These are phyloP conservation scores for Eupeodes luniger DNA, from an alignment of 2,888 invertebrate genomes.

Conservation along the genomic window DNA sequence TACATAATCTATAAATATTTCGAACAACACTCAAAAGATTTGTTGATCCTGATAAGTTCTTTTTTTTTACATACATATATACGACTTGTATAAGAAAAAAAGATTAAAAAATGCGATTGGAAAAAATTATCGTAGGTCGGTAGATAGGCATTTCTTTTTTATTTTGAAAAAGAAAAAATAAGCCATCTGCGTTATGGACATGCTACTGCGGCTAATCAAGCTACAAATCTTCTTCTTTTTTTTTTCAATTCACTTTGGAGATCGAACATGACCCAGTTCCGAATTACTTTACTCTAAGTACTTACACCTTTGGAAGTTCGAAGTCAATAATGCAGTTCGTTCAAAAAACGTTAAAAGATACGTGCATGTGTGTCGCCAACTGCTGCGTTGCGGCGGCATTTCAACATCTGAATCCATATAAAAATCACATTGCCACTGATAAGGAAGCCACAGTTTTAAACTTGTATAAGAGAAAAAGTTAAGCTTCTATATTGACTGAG, in stretches of 20 bases:
- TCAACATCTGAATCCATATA: slow-evolving; percentile 26
- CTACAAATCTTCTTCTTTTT: slow-evolving; percentile 11
- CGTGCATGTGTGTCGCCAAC: neutral
- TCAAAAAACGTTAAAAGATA: neutral
- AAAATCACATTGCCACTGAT: slow-evolving; percentile 29
- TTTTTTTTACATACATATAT: neutral
- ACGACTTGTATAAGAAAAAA: neutral
- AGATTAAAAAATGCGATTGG: slow-evolving; percentile 38
- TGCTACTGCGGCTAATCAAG: slow-evolving; percentile 5
- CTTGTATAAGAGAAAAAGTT: neutral
- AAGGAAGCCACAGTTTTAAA: neutral
- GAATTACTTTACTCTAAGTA: slow-evolving; percentile 15
- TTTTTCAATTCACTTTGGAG: neutral
- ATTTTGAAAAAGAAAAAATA: neutral
- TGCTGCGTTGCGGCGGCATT: slow-evolving; percentile 6
- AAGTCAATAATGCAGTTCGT: slow-evolving; percentile 1
- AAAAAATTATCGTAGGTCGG: slow-evolving; percentile 63
- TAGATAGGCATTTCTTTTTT: slow-evolving; percentile 30
- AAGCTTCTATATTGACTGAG: slow-evolving; percentile 14
- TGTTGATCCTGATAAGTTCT: slow-evolving; percentile 15
- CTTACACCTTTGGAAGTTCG: slow-evolving; percentile 27
- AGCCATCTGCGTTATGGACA: slow-evolving; percentile 19
- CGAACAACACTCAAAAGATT: slow-evolving; percentile 33
- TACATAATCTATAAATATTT: slow-evolving; percentile 15
- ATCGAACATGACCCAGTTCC: slow-evolving; percentile 48